Evolutionary conservation across 2,797 vertebrate genomes (phyloP).

Genomic region (Pyrrhura leucotis): DNA sequence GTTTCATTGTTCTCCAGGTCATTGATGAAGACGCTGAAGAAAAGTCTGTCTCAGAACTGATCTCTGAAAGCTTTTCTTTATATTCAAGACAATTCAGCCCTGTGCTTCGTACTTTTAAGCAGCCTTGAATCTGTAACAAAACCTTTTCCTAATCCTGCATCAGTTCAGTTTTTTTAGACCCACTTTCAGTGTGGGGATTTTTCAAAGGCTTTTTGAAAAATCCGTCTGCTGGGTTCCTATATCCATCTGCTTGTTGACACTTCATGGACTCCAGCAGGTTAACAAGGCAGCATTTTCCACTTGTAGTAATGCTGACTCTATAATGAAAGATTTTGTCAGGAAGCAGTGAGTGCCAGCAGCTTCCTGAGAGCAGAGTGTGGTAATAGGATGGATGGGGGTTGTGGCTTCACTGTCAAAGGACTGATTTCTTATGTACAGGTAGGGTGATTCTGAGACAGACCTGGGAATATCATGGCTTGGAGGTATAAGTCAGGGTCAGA

Average conservation of each 20-base stretch:
- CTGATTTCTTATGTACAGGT: background rate
- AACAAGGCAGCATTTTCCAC: background rate
- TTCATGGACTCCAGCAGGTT: background rate
- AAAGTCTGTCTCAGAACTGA: background rate
- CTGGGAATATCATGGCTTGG: background rate
- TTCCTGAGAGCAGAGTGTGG: background rate
- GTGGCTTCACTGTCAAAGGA: background rate
- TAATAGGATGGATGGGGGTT: fast-evolving
- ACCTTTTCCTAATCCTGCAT: background rate
- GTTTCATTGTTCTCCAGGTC: background rate
- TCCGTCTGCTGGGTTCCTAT: background rate
- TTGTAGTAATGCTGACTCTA: background rate
- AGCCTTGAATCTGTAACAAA: background rate
- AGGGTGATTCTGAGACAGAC: background rate
- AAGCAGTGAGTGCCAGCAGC: background rate
- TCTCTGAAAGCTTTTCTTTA: background rate
- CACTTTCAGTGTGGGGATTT: background rate
- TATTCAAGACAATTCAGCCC: background rate
- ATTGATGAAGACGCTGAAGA: background rate
- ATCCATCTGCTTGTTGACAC: background rate
- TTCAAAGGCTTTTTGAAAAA: background rate
- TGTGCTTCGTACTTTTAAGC: background rate
- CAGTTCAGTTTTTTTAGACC: background rate
- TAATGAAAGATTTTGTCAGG: background rate
- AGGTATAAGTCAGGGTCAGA: background rate